Conservation (phyloP, 1,140 invertebrate genomes). For the Dendroctonus valens region DNA sequence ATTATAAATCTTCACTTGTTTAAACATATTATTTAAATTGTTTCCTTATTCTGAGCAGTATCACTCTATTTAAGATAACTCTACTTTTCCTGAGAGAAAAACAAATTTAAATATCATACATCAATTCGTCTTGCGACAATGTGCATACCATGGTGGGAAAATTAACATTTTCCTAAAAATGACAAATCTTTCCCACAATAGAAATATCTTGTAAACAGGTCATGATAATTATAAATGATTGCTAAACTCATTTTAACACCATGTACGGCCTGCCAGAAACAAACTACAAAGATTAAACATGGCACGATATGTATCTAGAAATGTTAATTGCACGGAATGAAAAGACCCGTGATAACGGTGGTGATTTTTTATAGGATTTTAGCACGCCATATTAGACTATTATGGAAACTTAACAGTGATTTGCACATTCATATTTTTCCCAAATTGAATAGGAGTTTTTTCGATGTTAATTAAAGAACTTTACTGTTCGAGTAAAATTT, state of each 20-base stretch:
- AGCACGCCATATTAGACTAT: conserved; percentile 14
- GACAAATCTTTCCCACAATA: no score
- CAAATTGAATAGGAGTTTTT: background rate
- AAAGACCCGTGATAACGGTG: conserved; percentile 7
- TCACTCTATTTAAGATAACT: no score
- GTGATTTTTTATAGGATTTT: conserved; percentile 10
- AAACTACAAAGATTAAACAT: conserved; percentile 15
- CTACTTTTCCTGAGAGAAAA: no score
- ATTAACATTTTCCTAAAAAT: no score
- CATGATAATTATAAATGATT: background rate
- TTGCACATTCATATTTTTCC: conserved; percentile 9
- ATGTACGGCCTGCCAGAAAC: conserved; percentile 1
- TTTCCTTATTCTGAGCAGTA: no score
- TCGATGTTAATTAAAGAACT: no score
- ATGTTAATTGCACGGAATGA: conserved; percentile 15
- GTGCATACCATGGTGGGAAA: no score
- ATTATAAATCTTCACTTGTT: no score
- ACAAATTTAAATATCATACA: no score
- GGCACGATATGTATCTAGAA: conserved; percentile 20
- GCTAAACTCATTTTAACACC: conserved; percentile 3
- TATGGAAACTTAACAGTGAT: conserved; percentile 5
- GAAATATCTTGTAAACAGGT: background rate
- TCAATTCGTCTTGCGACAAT: no score
- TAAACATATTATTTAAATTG: no score
- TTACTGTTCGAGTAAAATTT: background rate